Evolutionary conservation across 2,113 vertebrate genomes (phyloP), one percentile per base, ranked within the genome.

Genomic region (Labrus mixtus): DNA sequence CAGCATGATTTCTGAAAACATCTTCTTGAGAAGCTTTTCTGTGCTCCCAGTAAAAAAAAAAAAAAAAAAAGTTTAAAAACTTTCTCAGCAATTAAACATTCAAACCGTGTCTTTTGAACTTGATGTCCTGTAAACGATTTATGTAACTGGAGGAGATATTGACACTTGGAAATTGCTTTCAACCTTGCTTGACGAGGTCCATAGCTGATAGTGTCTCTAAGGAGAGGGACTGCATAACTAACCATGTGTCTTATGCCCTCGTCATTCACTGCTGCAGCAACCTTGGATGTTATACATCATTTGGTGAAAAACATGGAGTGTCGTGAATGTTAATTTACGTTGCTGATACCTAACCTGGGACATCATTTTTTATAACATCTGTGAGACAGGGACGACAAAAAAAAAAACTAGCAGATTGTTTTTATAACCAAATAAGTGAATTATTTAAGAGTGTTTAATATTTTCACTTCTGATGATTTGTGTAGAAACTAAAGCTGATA

Each of bases 151-250:
- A 83, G 29, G 68, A 41, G 29, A 41, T 51, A 8, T 25, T 51
- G 79, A 68, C 61, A 59, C 20, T 62, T 53, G 25, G 43, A 64
- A 72, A 79, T 81, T 23, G 73, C 54, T 54, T 70, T 51, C 46
- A 67, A 56, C 82, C 82, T 81, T 75, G 66, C 77, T 71, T 73
- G 78, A 82, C 41, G 65, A 78, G 57, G 67, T 54, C 66, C 60
- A 8, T 23, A 55, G 33, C 29, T 65, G 39, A 45, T 43, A 5
- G 56, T 63, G 62, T 65, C 48, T 81, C 62, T 33, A 33, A 61
- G 48, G 29, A 72, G 68, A 79, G 41, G n/a, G 25, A 78, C 75
- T 73, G 67, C 74, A 62, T 56, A 46, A 33, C 59, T 58, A 51
- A 36, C 66, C 39, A 0, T 23, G 64, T 68, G 63, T 82, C 73